These are phyloP conservation scores for Crenuchus spilurus DNA, from an alignment of 2,797 vertebrate species.

Conservation along the genomic window DNA sequence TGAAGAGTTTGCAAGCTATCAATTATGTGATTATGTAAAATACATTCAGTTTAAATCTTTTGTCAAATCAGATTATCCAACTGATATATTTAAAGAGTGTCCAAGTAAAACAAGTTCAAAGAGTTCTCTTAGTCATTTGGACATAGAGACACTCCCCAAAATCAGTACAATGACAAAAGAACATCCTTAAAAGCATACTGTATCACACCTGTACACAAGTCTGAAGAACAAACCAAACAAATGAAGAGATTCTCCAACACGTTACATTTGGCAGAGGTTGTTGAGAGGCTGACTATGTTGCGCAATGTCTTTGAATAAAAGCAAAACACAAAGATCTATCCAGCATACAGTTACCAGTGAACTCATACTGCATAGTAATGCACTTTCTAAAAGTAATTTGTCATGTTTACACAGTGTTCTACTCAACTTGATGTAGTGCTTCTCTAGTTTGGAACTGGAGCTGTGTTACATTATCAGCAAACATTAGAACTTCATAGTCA, in stretches of 20 bases:
- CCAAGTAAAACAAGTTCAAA: constrained; percentile 26
- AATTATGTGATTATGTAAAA: constrained; percentile 50
- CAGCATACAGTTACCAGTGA: too few relatives aligned
- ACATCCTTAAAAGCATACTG: neutral
- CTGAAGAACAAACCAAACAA: neutral
- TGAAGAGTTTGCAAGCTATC: constrained; percentile 39
- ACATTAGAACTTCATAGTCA: too few relatives aligned
- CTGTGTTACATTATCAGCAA: too few relatives aligned
- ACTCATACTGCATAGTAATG: too few relatives aligned
- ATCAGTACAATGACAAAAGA: constrained; percentile 26
- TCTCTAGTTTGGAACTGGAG: too few relatives aligned
- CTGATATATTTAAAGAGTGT: constrained; percentile 35
- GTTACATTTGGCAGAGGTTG: constrained; percentile 6
- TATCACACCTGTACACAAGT: constrained; percentile 2
- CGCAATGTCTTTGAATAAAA: constrained; percentile 18
- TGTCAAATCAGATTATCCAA: constrained; percentile 43
- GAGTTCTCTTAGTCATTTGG: constrained; percentile 26
- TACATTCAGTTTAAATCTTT: constrained; percentile 32
- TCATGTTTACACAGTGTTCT: too few relatives aligned
- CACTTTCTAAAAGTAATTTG: too few relatives aligned
- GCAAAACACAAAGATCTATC: neutral
- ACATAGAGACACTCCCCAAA: constrained; percentile 14
- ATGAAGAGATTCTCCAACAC: constrained; percentile 17
- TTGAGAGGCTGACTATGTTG: constrained; percentile 10
- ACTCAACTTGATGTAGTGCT: too few relatives aligned